Evolutionary conservation across 2,888 invertebrate species (phyloP).

Genomic region (Troides aeacus): DNA sequence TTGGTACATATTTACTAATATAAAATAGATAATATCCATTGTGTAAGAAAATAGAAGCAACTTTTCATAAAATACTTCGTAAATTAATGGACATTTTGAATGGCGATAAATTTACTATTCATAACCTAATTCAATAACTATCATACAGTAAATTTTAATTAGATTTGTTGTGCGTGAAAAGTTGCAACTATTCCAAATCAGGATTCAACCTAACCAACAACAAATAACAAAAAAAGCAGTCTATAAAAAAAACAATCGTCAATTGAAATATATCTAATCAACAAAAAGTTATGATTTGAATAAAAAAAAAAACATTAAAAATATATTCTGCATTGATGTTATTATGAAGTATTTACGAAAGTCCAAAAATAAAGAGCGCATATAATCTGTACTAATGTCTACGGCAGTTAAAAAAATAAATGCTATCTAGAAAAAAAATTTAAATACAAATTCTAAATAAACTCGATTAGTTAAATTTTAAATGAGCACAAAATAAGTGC

Average conservation of each 20-base stretch:
- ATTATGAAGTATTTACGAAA: background rate
- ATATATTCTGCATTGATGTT: background rate
- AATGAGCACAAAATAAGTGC: background rate
- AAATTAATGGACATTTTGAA: slow-evolving; percentile 25
- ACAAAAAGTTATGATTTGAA: background rate
- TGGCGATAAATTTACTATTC: background rate
- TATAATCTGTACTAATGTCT: slow-evolving; percentile 2
- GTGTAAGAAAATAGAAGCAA: slow-evolving; percentile 25
- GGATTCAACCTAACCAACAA: background rate
- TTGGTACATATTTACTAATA: slow-evolving; percentile 4
- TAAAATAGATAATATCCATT: slow-evolving; percentile 16
- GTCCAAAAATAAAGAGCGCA: background rate
- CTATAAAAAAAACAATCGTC: slow-evolving; percentile 2
- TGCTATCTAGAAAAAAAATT: slow-evolving; percentile 26
- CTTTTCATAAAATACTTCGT: slow-evolving; percentile 21
- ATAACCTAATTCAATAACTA: slow-evolving; percentile 9
- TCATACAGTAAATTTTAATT: slow-evolving; percentile 8
- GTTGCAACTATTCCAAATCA: slow-evolving; percentile 23
- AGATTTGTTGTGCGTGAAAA: slow-evolving; percentile 25
- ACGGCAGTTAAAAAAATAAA: slow-evolving; percentile 26
- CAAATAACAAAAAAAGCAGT: slow-evolving; percentile 4
- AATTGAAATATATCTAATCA: background rate
- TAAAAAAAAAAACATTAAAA: background rate
- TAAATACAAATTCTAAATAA: background rate
- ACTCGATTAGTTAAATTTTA: background rate